Base-by-base conservation (phyloP, 35 echinoderm and acorn worm genomes). In the Anneissia japonica region DNA sequence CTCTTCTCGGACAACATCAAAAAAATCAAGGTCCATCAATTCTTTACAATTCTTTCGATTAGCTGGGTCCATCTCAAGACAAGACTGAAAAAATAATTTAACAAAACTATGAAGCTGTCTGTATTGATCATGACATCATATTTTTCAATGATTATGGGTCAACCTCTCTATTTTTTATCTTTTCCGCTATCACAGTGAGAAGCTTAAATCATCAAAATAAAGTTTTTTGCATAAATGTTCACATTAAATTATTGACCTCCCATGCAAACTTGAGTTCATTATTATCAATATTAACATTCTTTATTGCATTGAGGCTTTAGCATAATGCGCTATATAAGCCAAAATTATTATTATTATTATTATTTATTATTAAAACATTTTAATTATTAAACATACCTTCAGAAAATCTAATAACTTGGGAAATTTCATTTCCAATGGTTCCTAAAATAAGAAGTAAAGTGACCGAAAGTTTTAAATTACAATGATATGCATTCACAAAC, bases 31-130 rank as follows among this genome's bases (percentile, higher is more conserved):
- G 34, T 90, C 88, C 83, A 93, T 92, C 3, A 97, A 84, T 31
- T 97, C 90, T 75, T 93, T 83, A 85, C 94, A 97, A 31, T 37
- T 92, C 9, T 90, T 74, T 29, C 94, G 76, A 30, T 84, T 84
- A 46, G 85, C 82, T 1, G 94, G 94, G 80, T 97, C 91, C 94
- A 97, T 92, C 46, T 97, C 87, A 30, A 97, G 64, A 76, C 94
- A 97, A 36, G 83, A 83, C 94, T 97, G 82, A 17, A 77, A 30
- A n/a, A 80, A 0, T 41, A 80, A 30, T 36, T 2, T 7, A 23
- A 83, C 29, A 28, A 31, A 78, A 16, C 19, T 78, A 3, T 32
- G 32, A 78, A 78, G 3, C 16, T 32, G 19, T 9, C 7, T 75
- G 3, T 30, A 75, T 7, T 9, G 23, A 7, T 4, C 26, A 7